A percentile compares a stretch with the other conserved stretches of the same genome.
These are phyloP conservation scores for Rachycentron canadum DNA, from an alignment of 2,797 vertebrate species.

Conservation along the genomic window DNA sequence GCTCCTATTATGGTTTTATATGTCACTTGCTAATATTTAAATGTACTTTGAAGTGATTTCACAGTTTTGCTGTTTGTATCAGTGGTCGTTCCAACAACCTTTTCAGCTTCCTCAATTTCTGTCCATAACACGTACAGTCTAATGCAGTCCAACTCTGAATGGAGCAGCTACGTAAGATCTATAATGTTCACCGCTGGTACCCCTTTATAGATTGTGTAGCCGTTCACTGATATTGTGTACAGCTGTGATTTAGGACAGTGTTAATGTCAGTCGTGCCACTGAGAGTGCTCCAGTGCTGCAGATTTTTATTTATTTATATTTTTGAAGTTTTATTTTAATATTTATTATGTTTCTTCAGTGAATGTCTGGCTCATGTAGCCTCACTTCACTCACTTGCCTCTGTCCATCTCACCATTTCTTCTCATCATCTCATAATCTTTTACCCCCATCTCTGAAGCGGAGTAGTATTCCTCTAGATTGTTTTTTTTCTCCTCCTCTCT, in stretches of 20 bases:
- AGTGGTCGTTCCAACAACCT: background rate
- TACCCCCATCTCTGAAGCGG: constrained; percentile 5
- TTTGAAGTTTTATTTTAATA: constrained; percentile 57
- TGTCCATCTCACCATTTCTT: constrained; percentile 13
- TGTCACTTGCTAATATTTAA: background rate
- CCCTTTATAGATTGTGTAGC: background rate
- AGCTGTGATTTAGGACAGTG: too few relatives aligned
- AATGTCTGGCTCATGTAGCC: constrained; percentile 9
- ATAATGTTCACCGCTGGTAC: background rate
- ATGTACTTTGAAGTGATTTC: background rate
- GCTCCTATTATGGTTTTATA: background rate
- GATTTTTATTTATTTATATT: constrained; percentile 17
- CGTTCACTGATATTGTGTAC: constrained; percentile 2
- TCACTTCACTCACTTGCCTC: background rate
- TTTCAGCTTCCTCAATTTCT: background rate
- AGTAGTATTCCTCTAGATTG: constrained; percentile 32
- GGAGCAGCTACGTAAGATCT: background rate
- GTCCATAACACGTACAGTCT: background rate
- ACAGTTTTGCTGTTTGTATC: background rate
- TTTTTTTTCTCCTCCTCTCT: constrained; percentile 18
- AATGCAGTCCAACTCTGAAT: background rate
- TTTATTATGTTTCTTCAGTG: constrained; percentile 44
- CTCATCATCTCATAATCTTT: constrained; percentile 31
- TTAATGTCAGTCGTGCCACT: background rate
- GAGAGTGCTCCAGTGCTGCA: background rate